A percentile compares a stretch with the other conserved stretches of the same genome.
phyloP scores from a whole-genome alignment of 1,140 invertebrate species.

The Trichogramma pretiosum region DNA sequence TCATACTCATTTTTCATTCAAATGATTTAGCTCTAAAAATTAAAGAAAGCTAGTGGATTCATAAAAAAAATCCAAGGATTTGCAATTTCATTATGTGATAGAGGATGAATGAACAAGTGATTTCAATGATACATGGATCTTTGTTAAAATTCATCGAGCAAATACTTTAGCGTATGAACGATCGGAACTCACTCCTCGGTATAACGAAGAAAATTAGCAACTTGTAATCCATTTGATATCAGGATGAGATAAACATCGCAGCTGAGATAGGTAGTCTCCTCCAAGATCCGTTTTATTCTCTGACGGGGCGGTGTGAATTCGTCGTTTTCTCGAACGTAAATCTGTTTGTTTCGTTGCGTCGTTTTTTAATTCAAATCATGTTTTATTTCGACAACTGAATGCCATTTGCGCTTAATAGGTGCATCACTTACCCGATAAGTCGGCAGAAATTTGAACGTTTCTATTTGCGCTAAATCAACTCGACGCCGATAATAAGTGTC shows the following conservation, averaged over 20 bases:
- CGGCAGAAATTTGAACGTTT: slow-evolving; percentile 14
- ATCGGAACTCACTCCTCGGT: slow-evolving; percentile 51
- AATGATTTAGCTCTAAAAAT: too few relatives aligned
- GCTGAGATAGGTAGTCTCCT: slow-evolving; percentile 50
- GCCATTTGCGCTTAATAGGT: too few relatives aligned
- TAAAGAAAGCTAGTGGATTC: too few relatives aligned
- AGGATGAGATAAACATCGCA: slow-evolving; percentile 66
- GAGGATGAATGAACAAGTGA: slow-evolving; percentile 2
- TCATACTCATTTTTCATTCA: too few relatives aligned
- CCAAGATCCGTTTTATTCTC: slow-evolving; percentile 47
- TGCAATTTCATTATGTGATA: slow-evolving; percentile 1
- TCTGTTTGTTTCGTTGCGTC: too few relatives aligned
- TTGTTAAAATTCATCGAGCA: too few relatives aligned
- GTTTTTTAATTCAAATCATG: too few relatives aligned
- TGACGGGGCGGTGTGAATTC: slow-evolving; percentile 54
- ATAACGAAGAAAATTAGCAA: slow-evolving; percentile 55
- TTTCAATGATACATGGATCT: too few relatives aligned
- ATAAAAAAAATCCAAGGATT: too few relatives aligned
- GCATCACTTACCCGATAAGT: slow-evolving; percentile 27
- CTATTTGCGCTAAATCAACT: slow-evolving; percentile 19
- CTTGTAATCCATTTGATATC: slow-evolving; percentile 61
- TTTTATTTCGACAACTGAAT: too few relatives aligned
- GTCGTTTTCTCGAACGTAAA: slow-evolving; percentile 54
- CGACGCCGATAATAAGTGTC: slow-evolving; percentile 31
- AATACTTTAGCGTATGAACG: too few relatives aligned